These are phyloP conservation scores for Druceiella hillmani DNA, from an alignment of 2,888 invertebrate genomes.

Conservation along the genomic window DNA sequence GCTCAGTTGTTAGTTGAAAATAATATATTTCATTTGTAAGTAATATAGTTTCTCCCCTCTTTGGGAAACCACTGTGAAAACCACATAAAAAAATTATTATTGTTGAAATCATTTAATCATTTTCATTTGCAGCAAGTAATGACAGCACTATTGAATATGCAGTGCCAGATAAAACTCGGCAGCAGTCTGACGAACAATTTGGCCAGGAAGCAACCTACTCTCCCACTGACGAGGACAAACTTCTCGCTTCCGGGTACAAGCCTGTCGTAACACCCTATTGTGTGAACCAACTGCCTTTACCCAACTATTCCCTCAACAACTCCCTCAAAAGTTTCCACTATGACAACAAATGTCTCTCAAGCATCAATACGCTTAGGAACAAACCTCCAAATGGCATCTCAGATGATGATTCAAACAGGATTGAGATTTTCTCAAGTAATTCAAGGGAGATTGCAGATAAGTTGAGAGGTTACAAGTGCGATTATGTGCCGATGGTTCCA, in stretches of 20 bases:
- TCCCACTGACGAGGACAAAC: constrained; percentile 48
- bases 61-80: no score
- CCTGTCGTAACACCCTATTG: constrained; percentile 36
- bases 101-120: background rate
- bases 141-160: constrained; percentile 34
- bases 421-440: constrained; percentile 42
- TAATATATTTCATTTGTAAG: no score
- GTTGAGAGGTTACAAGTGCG: constrained; percentile 42
- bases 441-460: constrained; percentile 49
- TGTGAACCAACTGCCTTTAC: constrained; percentile 49
- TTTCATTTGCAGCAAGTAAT: constrained; percentile 19
- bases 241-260: constrained; percentile 42
- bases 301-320: constrained; percentile 55
- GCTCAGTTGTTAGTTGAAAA: no score
- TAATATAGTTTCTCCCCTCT: no score
- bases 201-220: constrained; percentile 35
- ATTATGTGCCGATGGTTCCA: constrained; percentile 45
- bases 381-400: constrained; percentile 39
- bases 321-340: constrained; percentile 50
- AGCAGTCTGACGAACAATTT: constrained; percentile 39
- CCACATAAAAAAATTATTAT: constrained; percentile 2
- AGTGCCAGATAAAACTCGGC: constrained; percentile 47
- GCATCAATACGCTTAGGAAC: constrained; percentile 43
- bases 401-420: constrained; percentile 46
- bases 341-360: constrained; percentile 46